Evolutionary conservation across 2,113 vertebrate species (phyloP).

Genomic region (Psephotus haematonotus): DNA sequence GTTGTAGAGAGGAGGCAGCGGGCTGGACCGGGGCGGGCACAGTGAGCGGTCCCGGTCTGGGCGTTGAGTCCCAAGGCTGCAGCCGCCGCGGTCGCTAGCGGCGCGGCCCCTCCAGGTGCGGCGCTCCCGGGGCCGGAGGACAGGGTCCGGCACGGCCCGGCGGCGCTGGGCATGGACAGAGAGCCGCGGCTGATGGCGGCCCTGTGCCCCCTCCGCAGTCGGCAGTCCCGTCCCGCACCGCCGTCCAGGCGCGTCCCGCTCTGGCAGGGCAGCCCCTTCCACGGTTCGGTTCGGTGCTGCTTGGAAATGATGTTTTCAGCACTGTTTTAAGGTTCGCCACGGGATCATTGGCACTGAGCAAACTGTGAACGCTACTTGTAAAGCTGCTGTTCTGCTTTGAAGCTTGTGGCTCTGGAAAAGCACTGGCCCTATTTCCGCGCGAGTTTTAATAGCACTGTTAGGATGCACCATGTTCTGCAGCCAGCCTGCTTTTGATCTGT

Average conservation of each 20-base stretch:
- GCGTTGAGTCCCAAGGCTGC: not conserved
- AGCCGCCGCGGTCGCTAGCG: too few relatives aligned
- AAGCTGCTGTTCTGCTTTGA: not conserved
- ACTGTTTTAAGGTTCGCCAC: not conserved
- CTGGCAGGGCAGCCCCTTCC: too few relatives aligned
- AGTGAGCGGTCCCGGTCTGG: not conserved
- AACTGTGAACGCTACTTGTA: not conserved
- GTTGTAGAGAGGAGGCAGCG: not conserved
- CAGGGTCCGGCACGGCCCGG: not conserved
- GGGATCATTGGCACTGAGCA: not conserved
- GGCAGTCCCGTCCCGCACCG: not conserved
- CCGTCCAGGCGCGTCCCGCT: not conserved
- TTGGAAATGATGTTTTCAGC: not conserved
- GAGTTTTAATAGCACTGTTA: rapidly evolving
- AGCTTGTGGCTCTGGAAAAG: not conserved
- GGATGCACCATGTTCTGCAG: not conserved
- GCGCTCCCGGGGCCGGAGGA: not conserved
- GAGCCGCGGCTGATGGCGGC: not conserved
- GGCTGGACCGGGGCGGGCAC: too few relatives aligned
- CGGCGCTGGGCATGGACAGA: not conserved
- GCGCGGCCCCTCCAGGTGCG: not conserved
- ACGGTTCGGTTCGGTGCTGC: not conserved
- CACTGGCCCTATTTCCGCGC: rapidly evolving
- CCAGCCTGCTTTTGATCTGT: not conserved
- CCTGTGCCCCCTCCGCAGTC: too few relatives aligned